Evolutionary conservation across 2,888 invertebrate species (phyloP).

Genomic region (Beris morrisii): DNA sequence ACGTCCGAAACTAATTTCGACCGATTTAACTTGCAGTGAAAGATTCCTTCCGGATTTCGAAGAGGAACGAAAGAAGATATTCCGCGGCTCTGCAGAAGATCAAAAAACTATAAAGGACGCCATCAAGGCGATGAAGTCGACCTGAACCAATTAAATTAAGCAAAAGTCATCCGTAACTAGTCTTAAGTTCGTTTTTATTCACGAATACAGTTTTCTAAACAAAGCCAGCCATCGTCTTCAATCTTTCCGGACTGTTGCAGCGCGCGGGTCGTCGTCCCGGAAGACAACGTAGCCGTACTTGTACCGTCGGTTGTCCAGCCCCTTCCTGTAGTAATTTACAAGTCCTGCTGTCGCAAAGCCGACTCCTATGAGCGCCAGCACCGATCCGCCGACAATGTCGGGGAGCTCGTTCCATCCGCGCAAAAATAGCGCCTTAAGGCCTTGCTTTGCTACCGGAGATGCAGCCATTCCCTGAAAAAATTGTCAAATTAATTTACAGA

Average conservation of each 20-base stretch:
- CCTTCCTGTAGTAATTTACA: constrained; percentile 60
- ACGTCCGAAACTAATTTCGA: not conserved
- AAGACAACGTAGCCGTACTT: constrained; percentile 65
- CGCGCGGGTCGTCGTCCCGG: constrained; percentile 70
- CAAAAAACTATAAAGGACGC: constrained; percentile 25
- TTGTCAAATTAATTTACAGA: not conserved
- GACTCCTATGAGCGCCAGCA: constrained; percentile 63
- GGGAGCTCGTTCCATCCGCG: constrained; percentile 69
- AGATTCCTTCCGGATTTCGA: constrained; percentile 32
- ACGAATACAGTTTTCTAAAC: constrained; percentile 20
- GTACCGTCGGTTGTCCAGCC: constrained; percentile 69
- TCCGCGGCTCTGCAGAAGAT: constrained; percentile 19
- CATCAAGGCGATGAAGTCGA: constrained; percentile 29
- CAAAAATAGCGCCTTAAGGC: constrained; percentile 48
- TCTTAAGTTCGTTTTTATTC: constrained; percentile 8
- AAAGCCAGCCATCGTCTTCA: constrained; percentile 42
- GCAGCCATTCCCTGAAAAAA: constrained; percentile 23
- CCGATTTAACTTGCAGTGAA: constrained; percentile 17
- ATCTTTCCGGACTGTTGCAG: constrained; percentile 60
- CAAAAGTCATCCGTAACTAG: constrained; percentile 1
- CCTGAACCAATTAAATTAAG: not conserved
- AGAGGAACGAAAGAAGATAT: constrained; percentile 30
- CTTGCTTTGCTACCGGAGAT: constrained; percentile 48
- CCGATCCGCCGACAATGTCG: constrained; percentile 66
- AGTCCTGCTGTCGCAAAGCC: constrained; percentile 60